phyloP scores from a whole-genome alignment of 2,888 invertebrate species.

The Spisula subtruncata region DNA sequence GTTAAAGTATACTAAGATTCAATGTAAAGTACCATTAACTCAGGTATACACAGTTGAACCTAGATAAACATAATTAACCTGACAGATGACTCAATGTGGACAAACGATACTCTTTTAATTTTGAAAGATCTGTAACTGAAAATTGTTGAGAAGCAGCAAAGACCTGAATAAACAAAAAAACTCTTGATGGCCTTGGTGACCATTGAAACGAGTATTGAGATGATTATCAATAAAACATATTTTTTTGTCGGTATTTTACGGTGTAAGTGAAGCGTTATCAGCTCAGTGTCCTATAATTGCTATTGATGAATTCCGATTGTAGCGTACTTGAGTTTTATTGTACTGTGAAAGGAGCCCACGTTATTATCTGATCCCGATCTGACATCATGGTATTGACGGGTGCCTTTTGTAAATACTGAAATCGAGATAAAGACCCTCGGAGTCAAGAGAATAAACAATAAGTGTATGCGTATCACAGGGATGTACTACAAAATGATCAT shows the following conservation, averaged over 20 bases:
- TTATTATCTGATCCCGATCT: conserved; percentile 42
- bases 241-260: background rate
- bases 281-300: conserved; percentile 10
- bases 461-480: background rate
- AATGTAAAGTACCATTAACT: too few relatives aligned
- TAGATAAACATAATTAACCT: too few relatives aligned
- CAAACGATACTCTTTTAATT: too few relatives aligned
- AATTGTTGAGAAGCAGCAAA: too few relatives aligned
- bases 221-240: background rate
- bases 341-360: conserved; percentile 15
- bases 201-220: conserved; percentile 14
- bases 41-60: too few relatives aligned
- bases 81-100: too few relatives aligned
- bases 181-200: conserved; percentile 19
- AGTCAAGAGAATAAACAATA: conserved; percentile 16
- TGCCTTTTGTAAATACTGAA: conserved; percentile 36
- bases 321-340: conserved; percentile 27
- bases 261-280: conserved; percentile 29
- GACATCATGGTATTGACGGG: conserved; percentile 41
- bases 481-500: background rate
- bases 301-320: conserved; percentile 19
- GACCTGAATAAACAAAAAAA: conserved; percentile 20
- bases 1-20: too few relatives aligned
- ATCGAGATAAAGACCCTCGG: conserved; percentile 12
- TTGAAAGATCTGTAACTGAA: too few relatives aligned